Evolutionary conservation across 1,140 invertebrate species (phyloP).

Genomic region (Saccostrea cuccullata): DNA sequence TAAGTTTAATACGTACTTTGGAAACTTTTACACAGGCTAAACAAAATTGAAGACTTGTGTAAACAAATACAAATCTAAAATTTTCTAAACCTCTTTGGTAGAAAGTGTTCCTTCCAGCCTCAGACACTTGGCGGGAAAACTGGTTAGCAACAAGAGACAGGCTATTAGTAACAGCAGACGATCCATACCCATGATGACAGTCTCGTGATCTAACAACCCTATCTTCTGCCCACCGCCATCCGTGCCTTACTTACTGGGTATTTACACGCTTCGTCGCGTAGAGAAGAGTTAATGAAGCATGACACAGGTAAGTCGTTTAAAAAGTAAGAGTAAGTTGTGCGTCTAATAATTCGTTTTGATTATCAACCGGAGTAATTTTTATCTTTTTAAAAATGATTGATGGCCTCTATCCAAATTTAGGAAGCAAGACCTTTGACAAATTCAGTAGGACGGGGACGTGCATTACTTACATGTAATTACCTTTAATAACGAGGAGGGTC

Average conservation of each 20-base stretch:
- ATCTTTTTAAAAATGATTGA: too few relatives aligned
- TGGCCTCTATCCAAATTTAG: too few relatives aligned
- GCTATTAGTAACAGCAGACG: neutral
- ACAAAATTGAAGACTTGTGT: neutral
- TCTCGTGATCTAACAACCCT: neutral
- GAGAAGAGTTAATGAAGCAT: neutral
- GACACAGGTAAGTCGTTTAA: neutral
- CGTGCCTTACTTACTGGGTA: neutral
- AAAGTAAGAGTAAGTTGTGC: too few relatives aligned
- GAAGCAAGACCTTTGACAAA: too few relatives aligned
- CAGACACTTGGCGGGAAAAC: slow-evolving; percentile 22
- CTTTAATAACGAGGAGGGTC: too few relatives aligned
- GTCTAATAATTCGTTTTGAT: too few relatives aligned
- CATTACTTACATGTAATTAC: too few relatives aligned
- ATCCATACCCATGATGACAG: slow-evolving; percentile 1
- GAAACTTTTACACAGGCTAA: neutral
- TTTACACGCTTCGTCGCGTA: slow-evolving; percentile 22
- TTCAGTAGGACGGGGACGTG: too few relatives aligned
- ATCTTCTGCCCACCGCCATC: neutral
- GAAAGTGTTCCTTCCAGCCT: neutral
- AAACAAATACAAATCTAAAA: neutral
- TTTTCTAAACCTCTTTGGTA: neutral
- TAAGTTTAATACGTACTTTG: neutral
- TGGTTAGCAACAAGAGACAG: neutral
- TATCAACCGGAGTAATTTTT: too few relatives aligned